phyloP scores from a whole-genome alignment of 2,797 vertebrate species.

The Alectoris magna region DNA sequence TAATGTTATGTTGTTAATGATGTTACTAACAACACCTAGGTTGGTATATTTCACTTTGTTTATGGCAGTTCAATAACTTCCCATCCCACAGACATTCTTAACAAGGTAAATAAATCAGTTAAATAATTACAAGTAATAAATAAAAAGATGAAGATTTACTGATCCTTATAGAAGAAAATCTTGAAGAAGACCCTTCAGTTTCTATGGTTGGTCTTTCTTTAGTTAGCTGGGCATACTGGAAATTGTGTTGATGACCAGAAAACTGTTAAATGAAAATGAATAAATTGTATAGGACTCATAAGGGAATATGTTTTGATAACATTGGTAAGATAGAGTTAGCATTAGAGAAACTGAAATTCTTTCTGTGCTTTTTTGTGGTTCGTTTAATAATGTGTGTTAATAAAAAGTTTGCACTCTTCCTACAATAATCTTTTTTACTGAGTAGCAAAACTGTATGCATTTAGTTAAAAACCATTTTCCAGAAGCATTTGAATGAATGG shows the following conservation, averaged over 20 bases:
- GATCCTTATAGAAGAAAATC: background rate
- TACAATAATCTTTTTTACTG: background rate
- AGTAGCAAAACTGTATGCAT: background rate
- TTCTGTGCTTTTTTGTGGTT: slow-evolving; percentile 19
- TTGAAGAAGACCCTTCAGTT: background rate
- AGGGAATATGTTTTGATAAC: background rate
- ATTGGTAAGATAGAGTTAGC: background rate
- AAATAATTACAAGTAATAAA: background rate
- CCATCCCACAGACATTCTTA: background rate
- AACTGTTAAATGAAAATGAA: slow-evolving; percentile 23
- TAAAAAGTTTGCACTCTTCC: slow-evolving; percentile 37
- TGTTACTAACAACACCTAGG: background rate
- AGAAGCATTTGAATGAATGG: slow-evolving; percentile 33
- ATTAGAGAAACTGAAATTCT: background rate
- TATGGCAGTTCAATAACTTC: slow-evolving; percentile 4
- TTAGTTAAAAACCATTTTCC: slow-evolving; percentile 37
- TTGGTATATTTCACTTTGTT: background rate
- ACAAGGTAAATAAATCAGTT: background rate
- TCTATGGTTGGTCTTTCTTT: background rate
- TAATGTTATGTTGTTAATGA: slow-evolving; percentile 16
- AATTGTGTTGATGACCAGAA: background rate
- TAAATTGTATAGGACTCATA: slow-evolving; percentile 13
- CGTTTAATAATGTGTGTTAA: background rate
- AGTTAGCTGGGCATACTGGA: background rate
- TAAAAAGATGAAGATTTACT: background rate